These are phyloP conservation scores for Apis mellifera DNA, from an alignment of 1,140 invertebrate species.

Conservation along the genomic window Amel_HAv3.1 CM009941.2:10094501-10095000, in stretches of 20 bases:
- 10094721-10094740: slow-evolving; percentile 23
- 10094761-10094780: background rate
- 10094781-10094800: background rate
- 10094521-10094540: background rate
- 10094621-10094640: slow-evolving; percentile 26
- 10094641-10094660: slow-evolving; percentile 43
- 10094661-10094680: slow-evolving; percentile 42
- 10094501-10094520: background rate
- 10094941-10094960: no score
- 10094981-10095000: no score
- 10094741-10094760: slow-evolving; percentile 29
- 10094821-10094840: background rate
- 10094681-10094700: slow-evolving; percentile 55
- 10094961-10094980: no score
- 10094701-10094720: slow-evolving; percentile 56
- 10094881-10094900: no score
- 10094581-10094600: slow-evolving; percentile 20
- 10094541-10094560: background rate
- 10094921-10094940: no score
- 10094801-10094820: background rate
- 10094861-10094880: no score
- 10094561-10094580: no score
- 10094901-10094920: no score
- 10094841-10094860: background rate
- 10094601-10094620: background rate